A percentile compares a stretch with the other conserved stretches of the same genome.
Evolutionary conservation across 1,140 invertebrate species (phyloP).

Genomic region (Nomia melanderi): DNA sequence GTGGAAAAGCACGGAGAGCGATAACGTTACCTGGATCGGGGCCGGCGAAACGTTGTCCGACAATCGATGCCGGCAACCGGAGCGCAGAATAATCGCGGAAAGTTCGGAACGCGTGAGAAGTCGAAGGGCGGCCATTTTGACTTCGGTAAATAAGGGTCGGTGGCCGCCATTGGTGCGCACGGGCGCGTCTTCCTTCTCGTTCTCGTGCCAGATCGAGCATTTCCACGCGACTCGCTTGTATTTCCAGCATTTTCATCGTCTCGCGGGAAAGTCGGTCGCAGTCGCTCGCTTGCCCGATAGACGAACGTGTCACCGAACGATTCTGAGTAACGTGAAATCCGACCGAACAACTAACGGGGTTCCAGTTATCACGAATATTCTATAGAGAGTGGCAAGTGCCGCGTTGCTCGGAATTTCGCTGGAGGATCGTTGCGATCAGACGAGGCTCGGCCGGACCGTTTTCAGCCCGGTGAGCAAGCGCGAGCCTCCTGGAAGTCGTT

Average conservation of each 20-base stretch:
- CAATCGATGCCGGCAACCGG: background rate
- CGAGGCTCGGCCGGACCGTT: background rate
- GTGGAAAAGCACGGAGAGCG: background rate
- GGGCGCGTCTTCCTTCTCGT: slow-evolving; percentile 76
- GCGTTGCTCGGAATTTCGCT: slow-evolving; percentile 34
- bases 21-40: slow-evolving; percentile 43
- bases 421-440: background rate
- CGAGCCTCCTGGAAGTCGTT: background rate
- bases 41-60: background rate
- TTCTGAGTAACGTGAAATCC: slow-evolving; percentile 35
- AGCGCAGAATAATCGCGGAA: slow-evolving; percentile 32
- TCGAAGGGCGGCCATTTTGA: slow-evolving; percentile 78
- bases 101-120: slow-evolving; percentile 64
- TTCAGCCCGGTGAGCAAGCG: background rate
- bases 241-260: slow-evolving; percentile 16
- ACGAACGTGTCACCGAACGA: slow-evolving; percentile 13
- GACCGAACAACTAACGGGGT: slow-evolving; percentile 46
- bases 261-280: background rate
- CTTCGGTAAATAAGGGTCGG: slow-evolving; percentile 75
- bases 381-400: slow-evolving; percentile 62
- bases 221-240: slow-evolving; percentile 36
- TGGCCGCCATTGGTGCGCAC: slow-evolving; percentile 77
- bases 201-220: slow-evolving; percentile 50
- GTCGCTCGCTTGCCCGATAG: background rate
- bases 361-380: slow-evolving; percentile 64